Percentiles rank a stretch among this genome's conserved stretches.
phyloP scores from a whole-genome alignment of 1,140 invertebrate species.

The Pseudomyrmex concolor region DNA sequence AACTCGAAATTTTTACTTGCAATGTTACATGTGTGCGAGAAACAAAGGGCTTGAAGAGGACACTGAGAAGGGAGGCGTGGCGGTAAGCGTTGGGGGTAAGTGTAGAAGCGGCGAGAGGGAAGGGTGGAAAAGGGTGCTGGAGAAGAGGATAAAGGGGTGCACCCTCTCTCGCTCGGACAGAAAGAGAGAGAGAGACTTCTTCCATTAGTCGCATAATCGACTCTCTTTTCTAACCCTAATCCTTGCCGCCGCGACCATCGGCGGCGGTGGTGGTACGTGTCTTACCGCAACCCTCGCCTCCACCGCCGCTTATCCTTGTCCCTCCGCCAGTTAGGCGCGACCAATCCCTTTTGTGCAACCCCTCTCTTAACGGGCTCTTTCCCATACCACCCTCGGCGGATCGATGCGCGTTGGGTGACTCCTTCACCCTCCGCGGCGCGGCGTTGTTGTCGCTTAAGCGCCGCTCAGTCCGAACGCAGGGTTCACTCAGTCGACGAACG shows the following conservation, averaged over 20 bases:
- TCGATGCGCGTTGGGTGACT: constrained; percentile 72
- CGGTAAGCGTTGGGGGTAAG: constrained; percentile 7
- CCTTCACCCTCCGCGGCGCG: constrained; percentile 70
- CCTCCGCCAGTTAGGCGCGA: neutral
- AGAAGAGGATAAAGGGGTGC: neutral
- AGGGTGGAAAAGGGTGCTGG: neutral
- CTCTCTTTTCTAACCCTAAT: constrained; percentile 38
- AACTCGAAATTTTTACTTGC: neutral
- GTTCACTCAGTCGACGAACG: constrained; percentile 84
- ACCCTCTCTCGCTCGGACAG: neutral
- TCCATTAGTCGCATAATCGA: constrained; percentile 41
- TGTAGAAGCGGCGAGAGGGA: neutral
- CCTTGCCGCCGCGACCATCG: constrained; percentile 59
- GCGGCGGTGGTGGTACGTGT: constrained; percentile 49
- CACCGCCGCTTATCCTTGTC: constrained; percentile 39
- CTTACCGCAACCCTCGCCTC: constrained; percentile 56
- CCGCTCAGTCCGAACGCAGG: constrained; percentile 82
- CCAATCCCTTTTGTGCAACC: constrained; percentile 4
- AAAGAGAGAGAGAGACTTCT: constrained; percentile 40
- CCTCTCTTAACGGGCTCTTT: constrained; percentile 46
- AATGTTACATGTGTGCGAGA: neutral
- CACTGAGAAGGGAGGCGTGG: constrained; percentile 28
- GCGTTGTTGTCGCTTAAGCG: constrained; percentile 78
- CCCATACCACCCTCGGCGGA: constrained; percentile 74
- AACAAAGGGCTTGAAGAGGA: constrained; percentile 21